Base-by-base conservation (phyloP, 1,140 invertebrate species). In the Pseudomyrmex dendroicus region DNA sequence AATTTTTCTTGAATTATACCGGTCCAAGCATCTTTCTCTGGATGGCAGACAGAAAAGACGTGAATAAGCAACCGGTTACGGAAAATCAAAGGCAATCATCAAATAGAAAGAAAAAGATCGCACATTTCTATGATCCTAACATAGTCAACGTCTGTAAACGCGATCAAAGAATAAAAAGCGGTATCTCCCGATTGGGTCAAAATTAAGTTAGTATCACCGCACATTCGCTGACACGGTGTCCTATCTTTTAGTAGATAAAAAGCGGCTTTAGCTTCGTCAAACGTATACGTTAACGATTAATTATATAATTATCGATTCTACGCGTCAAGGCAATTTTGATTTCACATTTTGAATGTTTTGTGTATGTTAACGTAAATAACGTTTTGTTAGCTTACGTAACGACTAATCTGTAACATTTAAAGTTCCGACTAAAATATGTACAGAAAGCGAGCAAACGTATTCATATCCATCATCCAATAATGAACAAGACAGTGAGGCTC, bases 121-220 rank as follows among this genome's bases (percentile, higher is more conserved):
- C 74, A 35, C 80, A 64, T 72, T 76, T 76, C 86, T 85, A 85
- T 83, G 82, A 86, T 86, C 83, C 74, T 22, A 9, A 61, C 20
- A 73, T 73, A 88, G 85, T 63, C 76, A 66, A 84, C 84, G 88
- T 90, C 87, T 85, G 85, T 78, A 83, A 76, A 73, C 48, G 67
- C 46, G 44, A 84, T 85, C 25, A 72, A 1, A 13, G 10, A 17
- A 22, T 12, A 91, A 89, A 91, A 91, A 90, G 82, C 80, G 4
- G 89, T 86, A 87, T 85, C 66, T 85, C 89, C 89, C 70, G 84
- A 86, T 84, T 57, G 70, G 86, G 84, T 73, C 56, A 67, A 89
- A 91, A 91, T 91, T 91, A 85, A 91, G 90, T 91, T 91, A 90
- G 85, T 82, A 83, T 62, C 70, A 66, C 73, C 62, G 64, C 64